Base-by-base conservation (phyloP, 2,888 invertebrate genomes). In the Cheilosia impressa region DNA sequence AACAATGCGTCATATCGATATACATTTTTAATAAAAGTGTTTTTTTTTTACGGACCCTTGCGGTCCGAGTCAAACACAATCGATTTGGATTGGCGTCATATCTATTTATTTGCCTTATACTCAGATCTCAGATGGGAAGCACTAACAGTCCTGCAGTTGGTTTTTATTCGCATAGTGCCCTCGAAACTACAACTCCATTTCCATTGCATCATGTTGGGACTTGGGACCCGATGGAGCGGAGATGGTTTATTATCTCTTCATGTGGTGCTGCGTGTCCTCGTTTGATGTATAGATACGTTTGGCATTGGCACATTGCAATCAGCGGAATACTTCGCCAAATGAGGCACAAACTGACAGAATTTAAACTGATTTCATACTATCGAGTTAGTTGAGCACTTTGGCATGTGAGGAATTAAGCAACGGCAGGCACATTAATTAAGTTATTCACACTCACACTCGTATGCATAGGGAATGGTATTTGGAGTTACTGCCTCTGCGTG, bases 1-100 rank as follows among this genome's bases (percentile, higher is more conserved):
- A 90, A 88, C 88, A 90, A 91, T 91, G 90, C 89, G 88, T 91
- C 89, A 90, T 91, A 92, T 91, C 91, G 91, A 91, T 91, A 90
- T 91, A 91, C 90, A 91, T 91, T 91, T 92, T 91, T 92, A 90
- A 91, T 92, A 91, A 91, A 92, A 31, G 31, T 31, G 31, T 31
- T 89, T 84, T 80, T 71, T 73, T 31, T 27, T 65, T 65, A 76
- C 24, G 73, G 55, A 24, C 47, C 22, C 22, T 47, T 24, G 71
- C 81, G 71, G 81, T 81, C 38, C 55, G 27, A 76, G 66, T 66
- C 81, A 76, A 80, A 81, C 81, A 68, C 76, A 85, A 85, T 84
- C 78, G 76, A 75, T 76, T 76, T 47, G 62, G 68, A 77, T 85
- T 85, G 85, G 81, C 76, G 76, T 81, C 85, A 81, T 69, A 76